A percentile compares a stretch with the other conserved stretches of the same genome.
phyloP scores from a whole-genome alignment of 2,888 invertebrate species.

The Protophormia terraenovae region DNA sequence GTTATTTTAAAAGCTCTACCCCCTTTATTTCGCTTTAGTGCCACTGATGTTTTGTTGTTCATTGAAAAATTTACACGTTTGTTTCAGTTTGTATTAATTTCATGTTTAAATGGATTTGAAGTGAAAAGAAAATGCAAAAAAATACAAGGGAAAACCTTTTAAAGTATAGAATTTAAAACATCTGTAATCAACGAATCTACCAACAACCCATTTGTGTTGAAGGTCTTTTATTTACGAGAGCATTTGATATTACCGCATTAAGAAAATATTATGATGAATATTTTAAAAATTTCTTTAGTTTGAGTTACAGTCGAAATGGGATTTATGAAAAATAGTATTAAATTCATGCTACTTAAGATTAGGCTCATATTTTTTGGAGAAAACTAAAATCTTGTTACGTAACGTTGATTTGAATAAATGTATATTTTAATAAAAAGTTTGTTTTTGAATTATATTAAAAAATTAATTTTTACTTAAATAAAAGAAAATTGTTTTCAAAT shows the following conservation, averaged over 20 bases:
- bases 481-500: too few species aligned
- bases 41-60: background rate
- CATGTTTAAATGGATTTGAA: constrained; percentile 34
- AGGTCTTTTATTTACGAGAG: background rate
- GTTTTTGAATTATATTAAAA: too few species aligned
- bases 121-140: background rate
- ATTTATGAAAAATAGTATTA: background rate
- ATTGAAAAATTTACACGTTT: background rate
- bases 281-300: background rate
- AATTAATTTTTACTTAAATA: too few species aligned
- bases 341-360: background rate
- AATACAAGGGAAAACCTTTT: constrained; percentile 35
- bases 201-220: background rate
- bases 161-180: constrained; percentile 54
- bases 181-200: constrained; percentile 20
- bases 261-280: background rate
- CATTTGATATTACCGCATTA: background rate
- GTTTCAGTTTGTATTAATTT: constrained; percentile 51
- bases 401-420: too few species aligned
- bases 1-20: constrained; percentile 60
- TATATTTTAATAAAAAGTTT: too few species aligned
- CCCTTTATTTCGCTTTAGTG: background rate
- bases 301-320: background rate
- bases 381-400: background rate
- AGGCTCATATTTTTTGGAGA: background rate